A percentile compares a stretch with the other conserved stretches of the same genome.
These are phyloP conservation scores for Limenitis camilla DNA, from an alignment of 2,888 invertebrate species.

Conservation along the genomic window DNA sequence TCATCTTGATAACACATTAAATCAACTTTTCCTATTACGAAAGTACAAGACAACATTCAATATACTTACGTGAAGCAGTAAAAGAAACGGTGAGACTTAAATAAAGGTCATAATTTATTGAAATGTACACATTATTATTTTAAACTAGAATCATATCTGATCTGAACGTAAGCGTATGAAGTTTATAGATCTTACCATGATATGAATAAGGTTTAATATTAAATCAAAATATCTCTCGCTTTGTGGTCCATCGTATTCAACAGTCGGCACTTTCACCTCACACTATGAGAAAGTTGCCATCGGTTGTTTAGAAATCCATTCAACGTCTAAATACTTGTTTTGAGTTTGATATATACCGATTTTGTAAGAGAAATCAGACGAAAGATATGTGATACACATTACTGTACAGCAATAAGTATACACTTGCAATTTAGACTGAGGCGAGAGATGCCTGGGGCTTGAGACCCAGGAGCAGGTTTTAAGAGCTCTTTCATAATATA, in stretches of 20 bases:
- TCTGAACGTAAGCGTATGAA: slow-evolving; percentile 45
- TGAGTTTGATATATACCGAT: slow-evolving; percentile 12
- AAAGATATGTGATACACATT: too few species aligned
- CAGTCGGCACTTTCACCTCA: slow-evolving; percentile 64
- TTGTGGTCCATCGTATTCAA: slow-evolving; percentile 18
- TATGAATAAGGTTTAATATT: slow-evolving; percentile 10
- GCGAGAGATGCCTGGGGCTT: too few species aligned
- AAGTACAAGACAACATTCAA: too few species aligned
- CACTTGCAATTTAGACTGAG: too few species aligned
- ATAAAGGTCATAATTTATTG: slow-evolving; percentile 33
- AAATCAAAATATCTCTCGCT: neutral
- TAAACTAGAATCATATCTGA: slow-evolving; percentile 51
- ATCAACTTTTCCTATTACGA: too few species aligned
- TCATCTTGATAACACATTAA: too few species aligned
- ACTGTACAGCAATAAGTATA: too few species aligned
- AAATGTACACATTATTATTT: slow-evolving; percentile 31
- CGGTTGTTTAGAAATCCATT: slow-evolving; percentile 54
- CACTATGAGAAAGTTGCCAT: slow-evolving; percentile 63
- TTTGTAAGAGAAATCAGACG: slow-evolving; percentile 10
- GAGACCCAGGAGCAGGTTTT: too few species aligned
- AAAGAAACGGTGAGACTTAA: slow-evolving; percentile 16
- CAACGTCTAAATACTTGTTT: slow-evolving; percentile 35
- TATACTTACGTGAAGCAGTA: neutral
- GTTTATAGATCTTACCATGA: slow-evolving; percentile 1
- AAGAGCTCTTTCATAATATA: too few species aligned